phyloP scores from a whole-genome alignment of 1,140 invertebrate species.

The Drosophila ironensis region DNA sequence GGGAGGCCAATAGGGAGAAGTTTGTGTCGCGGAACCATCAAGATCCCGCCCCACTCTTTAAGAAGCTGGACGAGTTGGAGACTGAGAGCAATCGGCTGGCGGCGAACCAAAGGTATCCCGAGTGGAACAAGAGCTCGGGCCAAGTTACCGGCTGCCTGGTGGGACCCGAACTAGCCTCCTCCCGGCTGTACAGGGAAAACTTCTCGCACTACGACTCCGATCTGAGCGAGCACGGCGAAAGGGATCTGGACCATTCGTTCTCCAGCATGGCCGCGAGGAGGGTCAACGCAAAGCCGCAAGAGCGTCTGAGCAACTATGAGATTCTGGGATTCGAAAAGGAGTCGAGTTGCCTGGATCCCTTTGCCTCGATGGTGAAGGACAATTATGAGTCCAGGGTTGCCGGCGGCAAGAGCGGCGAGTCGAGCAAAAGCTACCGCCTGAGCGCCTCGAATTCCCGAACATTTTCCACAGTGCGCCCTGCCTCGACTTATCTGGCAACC shows the following conservation, averaged over 20 bases:
- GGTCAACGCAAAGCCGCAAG: not conserved
- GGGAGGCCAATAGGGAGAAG: not conserved
- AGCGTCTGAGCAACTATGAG: not conserved
- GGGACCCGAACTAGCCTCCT: not conserved
- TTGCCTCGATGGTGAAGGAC: not conserved
- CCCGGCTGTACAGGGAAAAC: not conserved
- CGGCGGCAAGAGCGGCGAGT: not conserved
- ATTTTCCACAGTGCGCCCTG: not conserved
- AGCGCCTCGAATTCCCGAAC: not conserved
- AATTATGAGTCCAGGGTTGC: constrained; percentile 1
- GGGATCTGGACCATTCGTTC: not conserved
- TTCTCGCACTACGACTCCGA: not conserved
- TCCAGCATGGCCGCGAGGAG: not conserved
- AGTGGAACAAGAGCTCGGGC: not conserved
- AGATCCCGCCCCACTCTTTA: not conserved
- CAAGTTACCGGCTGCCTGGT: not conserved
- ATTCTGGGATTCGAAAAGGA: not conserved
- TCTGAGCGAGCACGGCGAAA: not conserved
- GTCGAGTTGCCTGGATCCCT: not conserved
- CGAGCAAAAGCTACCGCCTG: not conserved
- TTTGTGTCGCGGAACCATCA: not conserved
- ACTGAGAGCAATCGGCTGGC: not conserved
- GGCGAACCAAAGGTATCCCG: not conserved
- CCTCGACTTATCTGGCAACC: no score
- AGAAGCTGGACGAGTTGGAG: constrained; percentile 13